phyloP scores from a whole-genome alignment of 2,113 vertebrate species.

The Scartelaos histophorus region DNA sequence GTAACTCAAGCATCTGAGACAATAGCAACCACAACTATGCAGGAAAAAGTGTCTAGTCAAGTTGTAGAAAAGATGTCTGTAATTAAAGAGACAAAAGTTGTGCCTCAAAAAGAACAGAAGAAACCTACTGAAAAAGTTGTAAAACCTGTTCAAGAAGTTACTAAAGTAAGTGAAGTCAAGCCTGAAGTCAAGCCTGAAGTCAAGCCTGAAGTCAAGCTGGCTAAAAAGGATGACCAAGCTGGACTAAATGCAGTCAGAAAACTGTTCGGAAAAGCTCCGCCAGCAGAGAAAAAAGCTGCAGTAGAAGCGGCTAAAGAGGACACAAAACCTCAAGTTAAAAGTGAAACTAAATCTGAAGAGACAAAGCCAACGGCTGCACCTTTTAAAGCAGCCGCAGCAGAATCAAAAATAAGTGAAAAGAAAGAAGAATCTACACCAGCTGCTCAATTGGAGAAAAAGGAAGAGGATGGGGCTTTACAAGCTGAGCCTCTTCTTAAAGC shows the following conservation, averaged over 20 bases:
- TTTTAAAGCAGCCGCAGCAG: slow-evolving; percentile 18
- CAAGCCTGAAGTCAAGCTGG: slow-evolving; percentile 44
- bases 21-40: slow-evolving; percentile 18
- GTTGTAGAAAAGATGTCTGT: slow-evolving; percentile 22
- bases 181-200: slow-evolving; percentile 47
- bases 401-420: slow-evolving; percentile 29
- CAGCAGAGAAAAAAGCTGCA: slow-evolving; percentile 21
- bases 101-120: slow-evolving; percentile 30
- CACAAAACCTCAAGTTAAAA: slow-evolving; percentile 26
- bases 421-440: slow-evolving; percentile 15
- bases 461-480: slow-evolving; percentile 13
- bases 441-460: slow-evolving; percentile 46
- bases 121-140: slow-evolving; percentile 20
- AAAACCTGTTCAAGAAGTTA: slow-evolving; percentile 32
- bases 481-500: slow-evolving; percentile 57
- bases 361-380: slow-evolving; percentile 26
- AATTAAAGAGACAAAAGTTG: slow-evolving; percentile 37
- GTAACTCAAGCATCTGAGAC: slow-evolving; percentile 53
- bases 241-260: slow-evolving; percentile 48
- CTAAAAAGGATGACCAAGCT: slow-evolving; percentile 35
- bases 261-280: slow-evolving; percentile 51
- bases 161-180: slow-evolving; percentile 45
- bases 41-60: slow-evolving; percentile 20
- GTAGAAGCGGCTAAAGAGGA: slow-evolving; percentile 36
- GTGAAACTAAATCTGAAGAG: slow-evolving; percentile 15